A percentile compares a stretch with the other conserved stretches of the same genome.
Evolutionary conservation across 92 coral and sea anemone genomes (phyloP).

Genomic region (Bergia puertoricense): DNA sequence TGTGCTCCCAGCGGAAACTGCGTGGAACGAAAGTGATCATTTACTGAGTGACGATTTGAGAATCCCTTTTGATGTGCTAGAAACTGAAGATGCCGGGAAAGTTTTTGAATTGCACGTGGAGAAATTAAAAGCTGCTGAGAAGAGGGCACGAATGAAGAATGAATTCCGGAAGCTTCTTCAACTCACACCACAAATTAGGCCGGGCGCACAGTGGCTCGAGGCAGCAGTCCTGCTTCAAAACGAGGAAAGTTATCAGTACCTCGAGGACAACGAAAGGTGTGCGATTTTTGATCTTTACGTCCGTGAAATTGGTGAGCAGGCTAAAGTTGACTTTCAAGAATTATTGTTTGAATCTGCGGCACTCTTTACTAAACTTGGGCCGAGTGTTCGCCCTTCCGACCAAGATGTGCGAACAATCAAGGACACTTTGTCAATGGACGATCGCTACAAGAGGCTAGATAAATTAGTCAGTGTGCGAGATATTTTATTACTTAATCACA

Average conservation of each 20-base stretch:
- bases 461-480: conserved; percentile 85
- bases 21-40: conserved; percentile 98
- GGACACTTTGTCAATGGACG: conserved; percentile 81
- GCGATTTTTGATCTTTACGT: conserved; percentile 83
- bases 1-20: conserved; percentile 70
- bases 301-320: conserved; percentile 88
- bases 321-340: conserved; percentile 93
- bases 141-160: conserved; percentile 82
- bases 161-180: conserved; percentile 91
- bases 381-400: conserved; percentile 78
- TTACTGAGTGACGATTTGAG: conserved; percentile 75
- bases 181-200: conserved; percentile 94
- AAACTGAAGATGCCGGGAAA: conserved; percentile 68
- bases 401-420: conserved; percentile 84
- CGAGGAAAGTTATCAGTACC: conserved; percentile 93
- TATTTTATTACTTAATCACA: conserved; percentile 85
- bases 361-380: conserved; percentile 84
- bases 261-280: conserved; percentile 78
- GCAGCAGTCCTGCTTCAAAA: conserved; percentile 80
- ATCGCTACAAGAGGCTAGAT: conserved; percentile 87
- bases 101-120: conserved; percentile 83
- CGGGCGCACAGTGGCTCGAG: conserved; percentile 94
- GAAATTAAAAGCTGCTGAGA: conserved; percentile 91
- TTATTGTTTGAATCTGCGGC: conserved; percentile 95
- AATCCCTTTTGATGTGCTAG: conserved; percentile 84